Evolutionary conservation across 2,888 invertebrate species (phyloP), one percentile per base, ranked within the genome.

Genomic region (Xylocampa areola): DNA sequence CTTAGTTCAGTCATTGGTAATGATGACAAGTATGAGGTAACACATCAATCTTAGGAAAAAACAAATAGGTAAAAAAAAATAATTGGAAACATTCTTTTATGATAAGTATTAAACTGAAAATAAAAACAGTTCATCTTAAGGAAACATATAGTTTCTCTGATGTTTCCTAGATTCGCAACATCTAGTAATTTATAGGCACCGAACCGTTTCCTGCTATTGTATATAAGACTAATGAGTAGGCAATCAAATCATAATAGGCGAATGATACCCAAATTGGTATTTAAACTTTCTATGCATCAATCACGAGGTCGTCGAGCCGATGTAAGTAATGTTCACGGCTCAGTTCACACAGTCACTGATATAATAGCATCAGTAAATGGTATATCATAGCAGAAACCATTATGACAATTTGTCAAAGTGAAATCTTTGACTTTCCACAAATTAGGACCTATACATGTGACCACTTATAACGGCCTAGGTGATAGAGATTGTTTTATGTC

Each of bases 201-300:
- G 11, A 44, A 50, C 7, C 23, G 17, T 51, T 71, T 71, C 64
- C 58, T 61, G 45, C 62, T 49, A 68, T 76, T 68, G 68, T 70
- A 66, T 55, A 37, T 57, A 63, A 57, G 64, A 47, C 61, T 76
- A 77, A 80, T 79, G 64, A 75, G 68, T 47, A 60, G 67, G 68
- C 68, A 71, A 75, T 81, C 66, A 76, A 73, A 66, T 65, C 64
- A 72, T 73, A 79, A 76, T 73, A 63, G 73, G 57, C 53, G 64
- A 75, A 67, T 67, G 78, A 80, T 79, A 82, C 75, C 69, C 75
- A 73, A 85, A 84, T 84, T 78, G 77, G 77, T 80, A 80, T 82
- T 76, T 76, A 80, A 75, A 86, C 92, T 92, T 92, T 92, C 92
- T 89, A 91, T 76, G 73, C 87, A 90, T 92, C 89, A 85, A 90